Evolutionary conservation across 2,888 invertebrate genomes (phyloP), one percentile per base, ranked within the genome.

Genomic region (Omphaloscelis lunosa): DNA sequence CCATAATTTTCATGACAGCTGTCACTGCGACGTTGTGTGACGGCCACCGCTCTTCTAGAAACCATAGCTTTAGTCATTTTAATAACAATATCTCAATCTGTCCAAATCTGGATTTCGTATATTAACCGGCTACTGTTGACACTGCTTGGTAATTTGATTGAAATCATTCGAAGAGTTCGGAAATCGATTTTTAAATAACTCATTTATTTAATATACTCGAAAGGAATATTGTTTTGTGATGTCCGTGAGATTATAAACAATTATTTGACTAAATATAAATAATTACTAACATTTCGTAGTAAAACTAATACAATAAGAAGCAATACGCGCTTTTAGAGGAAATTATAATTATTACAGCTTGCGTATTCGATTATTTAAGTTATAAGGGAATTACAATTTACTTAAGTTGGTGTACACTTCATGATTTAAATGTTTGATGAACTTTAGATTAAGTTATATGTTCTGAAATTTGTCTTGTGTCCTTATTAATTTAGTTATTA

Each of bases 191-290:
- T 61, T 4, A 41, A 82, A 56, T 74, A 8, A 45, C n/a, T 29
- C 15, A 45, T 51, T 27, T 3, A 67, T 23, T 67, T 41, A 27
- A 63, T 34, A 48, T 77, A 79, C 51, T 75, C 67, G 75, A 82
- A 79, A 76, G 41, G 77, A 79, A 67, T 72, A 66, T 69, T 61
- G 41, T 75, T 83, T 84, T 77, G 61, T 84, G 75, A 75, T 84
- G 29, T 72, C 29, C 41, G 84, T 90, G 90, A 90, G 89, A 91
- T 90, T 91, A 89, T 85, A 88, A 90, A 90, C 80, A 89, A 89
- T 90, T 89, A 75, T 88, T 91, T 90, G 61, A 86, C 88, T 92
- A 91, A 86, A 89, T 87, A 91, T 90, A 91, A 91, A 90, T 90
- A 92, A 90, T 89, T 81, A 87, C 80, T 89, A 90, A 80, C 85